Evolutionary conservation across 2,113 vertebrate genomes (phyloP).

Genomic region (Myotis brandtii): DNA sequence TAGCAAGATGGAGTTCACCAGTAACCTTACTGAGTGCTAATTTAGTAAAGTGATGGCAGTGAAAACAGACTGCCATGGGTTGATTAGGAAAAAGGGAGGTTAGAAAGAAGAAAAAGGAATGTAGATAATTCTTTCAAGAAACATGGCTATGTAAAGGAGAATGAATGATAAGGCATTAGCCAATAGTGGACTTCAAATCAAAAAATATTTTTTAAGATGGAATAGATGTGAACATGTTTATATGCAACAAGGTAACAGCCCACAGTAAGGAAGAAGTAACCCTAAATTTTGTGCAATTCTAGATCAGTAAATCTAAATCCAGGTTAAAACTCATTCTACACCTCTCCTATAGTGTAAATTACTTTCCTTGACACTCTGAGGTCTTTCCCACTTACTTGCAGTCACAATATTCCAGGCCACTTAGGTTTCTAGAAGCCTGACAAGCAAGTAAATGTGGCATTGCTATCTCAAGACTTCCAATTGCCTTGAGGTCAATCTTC

Average conservation of each 20-base stretch:
- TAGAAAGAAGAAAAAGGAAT: background rate
- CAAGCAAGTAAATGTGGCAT: background rate
- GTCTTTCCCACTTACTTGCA: background rate
- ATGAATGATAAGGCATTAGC: background rate
- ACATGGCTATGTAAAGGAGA: background rate
- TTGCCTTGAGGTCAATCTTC: background rate
- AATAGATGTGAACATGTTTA: background rate
- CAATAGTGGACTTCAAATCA: background rate
- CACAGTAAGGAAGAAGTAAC: background rate
- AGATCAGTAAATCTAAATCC: slow-evolving; percentile 31
- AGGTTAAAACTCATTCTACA: background rate
- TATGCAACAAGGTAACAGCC: background rate
- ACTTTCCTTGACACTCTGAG: background rate
- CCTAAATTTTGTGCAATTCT: background rate
- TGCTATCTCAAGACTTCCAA: background rate
- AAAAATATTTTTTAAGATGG: background rate
- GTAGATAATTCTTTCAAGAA: slow-evolving; percentile 10
- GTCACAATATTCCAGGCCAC: background rate
- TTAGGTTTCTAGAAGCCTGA: background rate
- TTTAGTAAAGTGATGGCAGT: background rate
- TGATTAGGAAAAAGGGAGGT: background rate
- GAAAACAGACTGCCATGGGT: background rate
- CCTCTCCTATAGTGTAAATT: background rate
- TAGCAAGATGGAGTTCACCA: background rate
- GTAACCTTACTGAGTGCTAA: background rate